Evolutionary conservation across 1,140 invertebrate species (phyloP).

Genomic region (Penaeus indicus): DNA sequence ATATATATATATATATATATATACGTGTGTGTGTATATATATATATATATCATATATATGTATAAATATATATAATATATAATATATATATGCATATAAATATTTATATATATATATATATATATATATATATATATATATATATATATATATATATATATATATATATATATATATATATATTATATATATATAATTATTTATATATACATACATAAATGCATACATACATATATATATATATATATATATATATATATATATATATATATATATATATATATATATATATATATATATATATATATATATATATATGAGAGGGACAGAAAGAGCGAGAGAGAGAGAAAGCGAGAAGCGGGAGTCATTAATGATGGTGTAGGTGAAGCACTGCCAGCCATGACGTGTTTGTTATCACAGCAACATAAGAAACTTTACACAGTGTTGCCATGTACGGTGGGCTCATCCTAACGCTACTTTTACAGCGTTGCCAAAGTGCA

Average conservation of each 20-base stretch:
- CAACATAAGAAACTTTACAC: no score
- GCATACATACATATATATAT: conserved; percentile 33
- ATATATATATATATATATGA: conserved; percentile 12
- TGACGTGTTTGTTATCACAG: no score
- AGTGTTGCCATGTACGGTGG: no score
- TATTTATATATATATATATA: no score
- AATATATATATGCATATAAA: no score
- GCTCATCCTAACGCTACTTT: no score
- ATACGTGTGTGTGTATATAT: no score
- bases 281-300: conserved; percentile 35
- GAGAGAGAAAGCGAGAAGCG: neutral
- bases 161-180: conserved; percentile 32
- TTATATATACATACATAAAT: conserved; percentile 27
- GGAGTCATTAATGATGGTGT: conserved; percentile 1
- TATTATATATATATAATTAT: conserved; percentile 34
- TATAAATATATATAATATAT: no score
- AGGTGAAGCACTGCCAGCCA: neutral
- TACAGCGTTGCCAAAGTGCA: no score
- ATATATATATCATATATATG: no score
- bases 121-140: neutral
- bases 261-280: conserved; percentile 21
- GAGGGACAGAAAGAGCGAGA: neutral
- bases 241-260: neutral
- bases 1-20: no score
- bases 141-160: conserved; percentile 28